Evolutionary conservation across 2,888 invertebrate genomes (phyloP), one percentile per base, ranked within the genome.

Genomic region (Tuberolachnus salignus): DNA sequence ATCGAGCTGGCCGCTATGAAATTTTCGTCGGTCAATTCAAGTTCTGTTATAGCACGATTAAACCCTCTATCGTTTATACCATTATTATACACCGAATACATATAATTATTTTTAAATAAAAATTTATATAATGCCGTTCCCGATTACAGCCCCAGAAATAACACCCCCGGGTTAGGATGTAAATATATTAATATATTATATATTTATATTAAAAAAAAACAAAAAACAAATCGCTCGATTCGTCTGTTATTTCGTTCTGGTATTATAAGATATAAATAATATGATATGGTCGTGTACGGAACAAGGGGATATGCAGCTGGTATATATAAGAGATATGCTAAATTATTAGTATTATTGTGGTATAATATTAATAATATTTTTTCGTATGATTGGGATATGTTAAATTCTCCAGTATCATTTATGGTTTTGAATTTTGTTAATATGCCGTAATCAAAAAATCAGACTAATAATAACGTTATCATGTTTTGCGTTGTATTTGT

Each of bases 281-380:
- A 19, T 63, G 73, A 74, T 74, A 74, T 74, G 73, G 73, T 74
- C 63, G 53, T 74, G 42, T 74, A 51, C 63, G 63, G 63, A 53
- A 26, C 34, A 6, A 59, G 49, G 14, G 61, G 72, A 73, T 73
- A 73, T 73, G 72, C 49, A 64, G 51, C 8, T 53, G 55, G 10
- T 55, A 55, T n/a, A 57, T 59, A 26, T 72, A 59, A 34, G 61
- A 59, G 61, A 72, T 61, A 72, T 49, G 59, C 61, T 53, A 63
- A 61, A 53, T 44, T n/a, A 53, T 13, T 26, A 8, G 26, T 49
- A 26, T 61, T 61, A 61, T 61, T 14, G 34, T 61, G 21, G 51
- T 53, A 69, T 46, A 46, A 44, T 51, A 44, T 51, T 34, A 4
- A 34, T 23, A 63, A 42, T 13, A 63, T 19, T 21, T 14, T 61